These are phyloP conservation scores for Poecilia latipinna DNA, from an alignment of 2,113 vertebrate species.

Conservation along the genomic window DNA sequence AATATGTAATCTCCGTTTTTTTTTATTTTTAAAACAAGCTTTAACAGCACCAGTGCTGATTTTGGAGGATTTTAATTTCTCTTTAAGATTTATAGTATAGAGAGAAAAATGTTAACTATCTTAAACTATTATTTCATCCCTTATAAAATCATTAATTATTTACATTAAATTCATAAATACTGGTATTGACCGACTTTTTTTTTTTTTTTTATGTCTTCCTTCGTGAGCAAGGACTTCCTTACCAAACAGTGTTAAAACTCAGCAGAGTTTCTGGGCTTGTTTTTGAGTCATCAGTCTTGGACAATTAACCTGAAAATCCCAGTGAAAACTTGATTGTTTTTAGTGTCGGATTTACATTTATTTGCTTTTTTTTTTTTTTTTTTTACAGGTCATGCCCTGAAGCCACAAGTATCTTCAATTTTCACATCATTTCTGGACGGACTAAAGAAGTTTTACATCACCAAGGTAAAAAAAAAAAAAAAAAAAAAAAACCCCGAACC, in stretches of 20 bases:
- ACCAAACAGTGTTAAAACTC: too few relatives aligned
- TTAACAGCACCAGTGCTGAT: too few relatives aligned
- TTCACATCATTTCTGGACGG: constrained; percentile 99
- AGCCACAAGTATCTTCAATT: constrained; percentile 98
- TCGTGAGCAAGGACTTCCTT: background rate
- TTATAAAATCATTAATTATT: background rate
- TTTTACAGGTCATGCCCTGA: constrained; percentile 93
- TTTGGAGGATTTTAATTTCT: too few relatives aligned
- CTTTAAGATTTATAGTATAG: background rate
- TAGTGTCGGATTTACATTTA: constrained; percentile 1
- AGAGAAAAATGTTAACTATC: background rate
- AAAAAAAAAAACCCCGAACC: too few relatives aligned
- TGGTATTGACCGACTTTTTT: background rate
- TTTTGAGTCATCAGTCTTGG: background rate
- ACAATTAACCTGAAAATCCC: too few relatives aligned
- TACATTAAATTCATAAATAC: background rate
- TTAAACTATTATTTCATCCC: background rate
- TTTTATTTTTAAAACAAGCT: too few relatives aligned
- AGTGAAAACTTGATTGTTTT: background rate
- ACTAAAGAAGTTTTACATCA: constrained; percentile 99
- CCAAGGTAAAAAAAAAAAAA: constrained; percentile 85
- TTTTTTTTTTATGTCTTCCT: background rate
- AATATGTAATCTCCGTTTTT: background rate
- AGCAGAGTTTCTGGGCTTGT: background rate
- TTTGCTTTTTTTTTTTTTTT: constrained; percentile 21